Conservation (phyloP, 2,797 vertebrate species). For the Xyrichtys novacula region DNA sequence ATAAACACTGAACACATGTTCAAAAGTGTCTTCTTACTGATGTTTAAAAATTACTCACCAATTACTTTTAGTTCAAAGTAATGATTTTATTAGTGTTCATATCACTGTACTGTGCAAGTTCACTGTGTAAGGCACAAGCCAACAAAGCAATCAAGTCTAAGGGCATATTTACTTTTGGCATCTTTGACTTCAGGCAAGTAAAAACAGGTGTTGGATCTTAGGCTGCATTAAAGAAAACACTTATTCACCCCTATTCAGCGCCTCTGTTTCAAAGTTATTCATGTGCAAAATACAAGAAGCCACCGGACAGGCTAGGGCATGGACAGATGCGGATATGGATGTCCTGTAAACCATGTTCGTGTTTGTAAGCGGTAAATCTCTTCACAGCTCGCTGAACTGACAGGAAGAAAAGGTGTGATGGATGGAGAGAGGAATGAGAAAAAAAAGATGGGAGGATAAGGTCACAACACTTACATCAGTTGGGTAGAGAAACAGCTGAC, state of each 20-base stretch:
- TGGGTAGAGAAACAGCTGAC: conserved; percentile 44
- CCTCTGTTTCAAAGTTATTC: not conserved
- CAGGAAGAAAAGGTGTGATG: conserved; percentile 57
- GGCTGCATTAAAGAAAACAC: not conserved
- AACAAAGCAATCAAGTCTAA: too few species aligned
- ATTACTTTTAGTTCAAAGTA: too few species aligned
- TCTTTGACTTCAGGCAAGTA: not conserved
- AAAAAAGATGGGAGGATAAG: conserved; percentile 41
- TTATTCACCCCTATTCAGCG: not conserved
- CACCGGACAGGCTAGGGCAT: not conserved
- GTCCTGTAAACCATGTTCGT: conserved; percentile 40
- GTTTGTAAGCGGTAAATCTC: conserved; percentile 63
- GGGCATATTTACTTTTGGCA: too few species aligned
- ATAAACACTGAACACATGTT: too few species aligned
- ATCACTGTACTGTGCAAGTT: too few species aligned
- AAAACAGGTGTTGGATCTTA: not conserved
- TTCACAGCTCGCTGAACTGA: conserved; percentile 48
- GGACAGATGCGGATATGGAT: conserved; percentile 11
- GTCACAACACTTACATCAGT: conserved; percentile 21
- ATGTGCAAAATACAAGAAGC: conserved; percentile 22
- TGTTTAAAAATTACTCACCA: too few species aligned
- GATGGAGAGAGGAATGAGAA: conserved; percentile 42
- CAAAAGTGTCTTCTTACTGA: too few species aligned
- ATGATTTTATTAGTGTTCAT: too few species aligned
- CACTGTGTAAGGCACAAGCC: too few species aligned